Evolutionary conservation across 2,888 invertebrate genomes (phyloP).

Genomic region (Hypena proboscidalis): DNA sequence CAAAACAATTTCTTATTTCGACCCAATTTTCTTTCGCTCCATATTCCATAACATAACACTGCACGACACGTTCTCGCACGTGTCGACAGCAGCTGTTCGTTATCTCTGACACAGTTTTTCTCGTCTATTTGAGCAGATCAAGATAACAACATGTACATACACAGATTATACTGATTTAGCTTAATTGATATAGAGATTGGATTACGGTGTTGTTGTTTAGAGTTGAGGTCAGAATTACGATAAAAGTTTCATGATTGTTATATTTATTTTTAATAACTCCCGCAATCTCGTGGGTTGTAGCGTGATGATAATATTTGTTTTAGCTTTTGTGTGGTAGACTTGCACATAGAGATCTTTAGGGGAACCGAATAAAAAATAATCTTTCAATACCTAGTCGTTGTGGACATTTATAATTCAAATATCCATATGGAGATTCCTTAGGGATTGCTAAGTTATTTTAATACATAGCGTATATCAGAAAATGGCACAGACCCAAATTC

Average conservation of each 20-base stretch:
- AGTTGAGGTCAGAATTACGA: not conserved
- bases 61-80: no score
- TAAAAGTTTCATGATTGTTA: not conserved
- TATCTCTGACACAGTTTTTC: constrained; percentile 32
- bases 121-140: constrained; percentile 28
- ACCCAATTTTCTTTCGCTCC: no score
- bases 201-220: not conserved
- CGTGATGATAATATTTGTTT: not conserved
- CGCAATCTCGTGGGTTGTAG: not conserved
- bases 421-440: no score
- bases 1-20: no score
- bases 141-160: constrained; percentile 10
- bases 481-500: no score
- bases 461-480: no score
- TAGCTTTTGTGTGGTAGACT: not conserved
- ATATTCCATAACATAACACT: no score
- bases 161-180: constrained; percentile 27
- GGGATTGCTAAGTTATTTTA: no score
- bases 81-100: constrained; percentile 6
- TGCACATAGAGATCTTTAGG: no score
- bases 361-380: no score
- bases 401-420: no score
- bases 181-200: constrained; percentile 25
- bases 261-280: not conserved
- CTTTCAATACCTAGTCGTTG: no score